Conservation (phyloP, 92 coral and sea anemone species). For the Paramuricea clavata region DNA sequence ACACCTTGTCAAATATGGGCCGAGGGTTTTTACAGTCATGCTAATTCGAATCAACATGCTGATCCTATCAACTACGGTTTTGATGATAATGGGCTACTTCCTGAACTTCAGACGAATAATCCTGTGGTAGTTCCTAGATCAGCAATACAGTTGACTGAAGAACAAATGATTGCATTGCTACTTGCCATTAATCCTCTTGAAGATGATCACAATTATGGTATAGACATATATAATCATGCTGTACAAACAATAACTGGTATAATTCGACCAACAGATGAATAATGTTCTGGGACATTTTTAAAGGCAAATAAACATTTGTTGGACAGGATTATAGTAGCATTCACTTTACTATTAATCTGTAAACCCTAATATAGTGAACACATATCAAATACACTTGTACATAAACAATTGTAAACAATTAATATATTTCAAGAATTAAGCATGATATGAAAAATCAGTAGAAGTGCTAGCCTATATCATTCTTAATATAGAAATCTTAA, state of each 20-base stretch:
- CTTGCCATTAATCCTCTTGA: conserved; percentile 63
- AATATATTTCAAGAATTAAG: too few relatives aligned
- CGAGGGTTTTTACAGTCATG: conserved; percentile 59
- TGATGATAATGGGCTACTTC: conserved; percentile 67
- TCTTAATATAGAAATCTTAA: too few relatives aligned
- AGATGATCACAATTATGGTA: conserved; percentile 75
- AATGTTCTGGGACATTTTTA: too few relatives aligned
- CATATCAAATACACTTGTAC: too few relatives aligned
- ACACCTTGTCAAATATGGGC: conserved; percentile 71
- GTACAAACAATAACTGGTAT: conserved; percentile 41
- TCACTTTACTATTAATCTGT: too few relatives aligned
- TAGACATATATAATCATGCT: conserved; percentile 60
- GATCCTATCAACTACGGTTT: conserved; percentile 66
- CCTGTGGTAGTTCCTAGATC: conserved; percentile 73
- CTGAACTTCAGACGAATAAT: conserved; percentile 66
- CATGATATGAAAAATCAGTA: too few relatives aligned
- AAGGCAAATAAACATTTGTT: too few relatives aligned
- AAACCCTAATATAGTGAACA: too few relatives aligned
- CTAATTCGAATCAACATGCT: conserved; percentile 61
- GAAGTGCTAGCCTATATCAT: too few relatives aligned
- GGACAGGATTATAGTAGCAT: too few relatives aligned
- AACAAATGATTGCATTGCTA: conserved; percentile 59
- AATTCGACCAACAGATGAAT: neutral
- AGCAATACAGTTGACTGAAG: conserved; percentile 67
- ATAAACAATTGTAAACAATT: too few relatives aligned